These are phyloP conservation scores for Agapornis roseicollis DNA, from an alignment of 2,113 vertebrate species.

Conservation along the genomic window DNA sequence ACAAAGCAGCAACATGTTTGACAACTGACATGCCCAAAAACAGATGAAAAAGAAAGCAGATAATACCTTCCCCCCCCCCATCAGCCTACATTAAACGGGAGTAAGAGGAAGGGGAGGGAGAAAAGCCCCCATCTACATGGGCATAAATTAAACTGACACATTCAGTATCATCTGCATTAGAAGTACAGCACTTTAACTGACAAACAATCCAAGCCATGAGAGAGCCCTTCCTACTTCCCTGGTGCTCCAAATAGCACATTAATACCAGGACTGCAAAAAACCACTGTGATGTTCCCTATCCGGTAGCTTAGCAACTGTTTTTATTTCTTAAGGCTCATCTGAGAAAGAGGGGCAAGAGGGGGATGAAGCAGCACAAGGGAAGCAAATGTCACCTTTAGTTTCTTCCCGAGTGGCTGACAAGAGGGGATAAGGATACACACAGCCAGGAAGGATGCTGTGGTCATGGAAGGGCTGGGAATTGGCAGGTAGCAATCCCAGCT, in stretches of 20 bases:
- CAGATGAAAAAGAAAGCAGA: background rate
- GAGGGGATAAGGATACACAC: background rate
- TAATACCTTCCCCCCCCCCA: background rate
- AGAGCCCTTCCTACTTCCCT: background rate
- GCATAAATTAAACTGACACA: background rate
- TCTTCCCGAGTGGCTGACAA: background rate
- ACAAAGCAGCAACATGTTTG: slow-evolving; percentile 20
- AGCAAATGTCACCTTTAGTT: slow-evolving; percentile 19
- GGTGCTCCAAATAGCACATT: background rate
- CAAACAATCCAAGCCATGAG: background rate
- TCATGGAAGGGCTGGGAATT: rapidly evolving
- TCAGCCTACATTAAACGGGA: background rate
- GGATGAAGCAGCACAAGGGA: slow-evolving; percentile 43
- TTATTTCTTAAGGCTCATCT: slow-evolving; percentile 26
- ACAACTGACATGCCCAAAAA: slow-evolving; percentile 1
- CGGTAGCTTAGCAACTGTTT: slow-evolving; percentile 70
- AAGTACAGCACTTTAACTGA: background rate
- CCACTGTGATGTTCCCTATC: background rate
- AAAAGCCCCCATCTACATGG: background rate
- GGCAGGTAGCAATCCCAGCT: background rate
- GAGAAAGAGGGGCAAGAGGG: slow-evolving; percentile 6
- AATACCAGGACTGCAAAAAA: background rate
- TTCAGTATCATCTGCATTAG: background rate
- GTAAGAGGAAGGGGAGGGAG: background rate
- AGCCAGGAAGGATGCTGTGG: background rate